Base-by-base conservation (phyloP, 2,113 vertebrate species). In the Chaenogobius annularis region DNA sequence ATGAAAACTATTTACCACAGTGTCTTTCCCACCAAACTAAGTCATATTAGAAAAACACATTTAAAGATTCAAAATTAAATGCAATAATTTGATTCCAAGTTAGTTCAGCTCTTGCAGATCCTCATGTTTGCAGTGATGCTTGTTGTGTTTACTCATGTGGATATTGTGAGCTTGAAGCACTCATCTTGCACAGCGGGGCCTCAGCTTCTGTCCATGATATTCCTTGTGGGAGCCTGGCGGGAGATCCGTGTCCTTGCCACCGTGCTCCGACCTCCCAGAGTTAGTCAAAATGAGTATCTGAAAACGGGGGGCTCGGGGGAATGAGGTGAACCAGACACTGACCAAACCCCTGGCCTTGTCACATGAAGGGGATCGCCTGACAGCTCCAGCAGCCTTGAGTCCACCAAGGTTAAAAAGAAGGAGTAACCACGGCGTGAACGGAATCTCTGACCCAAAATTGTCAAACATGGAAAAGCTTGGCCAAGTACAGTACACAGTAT, bases 321-420 rank as follows among this genome's bases (percentile, higher is more conserved):
- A 50, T 23, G 46, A 68, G 62, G 44, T 66, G 70, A 74, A 68
- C 35, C 65, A 54, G 63, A 43, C 19, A 26, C 13, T 66, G 40
- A 46, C 20, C 63, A 65, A 65, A 46, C 40, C 19, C 20, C 17
- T 69, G 52, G 26, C n/a, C 23, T 46, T 82, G 77, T 73, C 46
- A 63, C 72, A n/a, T 70, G 78, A 80, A 75, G 77, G 44, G 62
- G 78, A 74, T 58, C 68, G 72, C 61, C 47, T 55, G 64, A 61
- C 44, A 59, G 19, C 54, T 68, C 1, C 13, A 15, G 14, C 63
- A 66, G 26, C n/a, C 64, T 66, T 19, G 13, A 31, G 52, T 56
- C 35, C 26, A 43, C 26, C n/a, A 55, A 44, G n/a, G 66, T 44
- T 35, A 66, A 40, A 46, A 64, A 70, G 26, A 44, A n/a, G 14